Percentiles rank a stretch among this genome's conserved stretches.
phyloP scores from a whole-genome alignment of 2,888 invertebrate species.

The Epicampocera succincta region DNA sequence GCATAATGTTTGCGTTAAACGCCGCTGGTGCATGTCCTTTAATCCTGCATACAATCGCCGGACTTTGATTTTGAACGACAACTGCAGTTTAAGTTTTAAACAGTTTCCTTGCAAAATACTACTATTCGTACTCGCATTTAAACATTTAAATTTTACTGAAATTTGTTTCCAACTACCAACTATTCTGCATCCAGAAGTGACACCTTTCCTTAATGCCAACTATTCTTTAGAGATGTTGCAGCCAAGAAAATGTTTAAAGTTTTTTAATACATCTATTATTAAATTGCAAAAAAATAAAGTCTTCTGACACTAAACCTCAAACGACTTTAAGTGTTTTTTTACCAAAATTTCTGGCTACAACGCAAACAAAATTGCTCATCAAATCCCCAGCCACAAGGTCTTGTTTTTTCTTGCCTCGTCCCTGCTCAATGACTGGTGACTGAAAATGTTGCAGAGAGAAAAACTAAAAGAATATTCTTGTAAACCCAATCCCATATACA shows the following conservation, averaged over 20 bases:
- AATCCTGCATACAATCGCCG: no score
- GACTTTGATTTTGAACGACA: no score
- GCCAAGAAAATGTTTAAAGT: neutral
- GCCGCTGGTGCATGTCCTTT: no score
- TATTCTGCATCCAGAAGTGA: no score
- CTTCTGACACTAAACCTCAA: conserved; percentile 62
- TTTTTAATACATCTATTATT: conserved; percentile 33
- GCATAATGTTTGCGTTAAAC: no score
- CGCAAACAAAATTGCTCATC: conserved; percentile 23
- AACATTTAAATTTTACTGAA: no score
- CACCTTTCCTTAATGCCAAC: neutral
- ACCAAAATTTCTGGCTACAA: neutral
- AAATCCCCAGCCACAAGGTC: conserved; percentile 32
- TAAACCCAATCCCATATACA: conserved; percentile 61
- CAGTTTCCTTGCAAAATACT: no score
- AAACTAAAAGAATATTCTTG: conserved; percentile 49
- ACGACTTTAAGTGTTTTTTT: conserved; percentile 38
- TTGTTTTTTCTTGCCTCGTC: neutral
- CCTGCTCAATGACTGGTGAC: neutral
- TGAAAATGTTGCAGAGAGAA: neutral
- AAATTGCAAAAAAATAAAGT: conserved; percentile 55
- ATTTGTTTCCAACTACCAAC: no score
- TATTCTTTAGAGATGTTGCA: neutral
- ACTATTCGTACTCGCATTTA: no score
- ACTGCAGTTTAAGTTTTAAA: no score